Evolutionary conservation across 1,140 invertebrate genomes (phyloP), one percentile per base, ranked within the genome.

Genomic region (Elysia chlorotica): DNA sequence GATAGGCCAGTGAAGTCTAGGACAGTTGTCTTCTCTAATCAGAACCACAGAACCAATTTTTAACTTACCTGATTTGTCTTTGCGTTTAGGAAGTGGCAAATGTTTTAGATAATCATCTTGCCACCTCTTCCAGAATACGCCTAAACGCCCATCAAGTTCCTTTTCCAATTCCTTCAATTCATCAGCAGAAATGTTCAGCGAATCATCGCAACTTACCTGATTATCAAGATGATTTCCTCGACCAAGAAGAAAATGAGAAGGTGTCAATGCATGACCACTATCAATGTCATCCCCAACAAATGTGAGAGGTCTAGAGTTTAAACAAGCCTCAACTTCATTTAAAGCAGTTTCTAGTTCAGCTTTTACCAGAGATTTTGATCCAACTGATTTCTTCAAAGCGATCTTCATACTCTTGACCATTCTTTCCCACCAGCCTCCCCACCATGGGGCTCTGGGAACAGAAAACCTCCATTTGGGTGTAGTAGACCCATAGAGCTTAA

Each of bases 351-450:
- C 25, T n/a, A 30, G 17, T 35, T n/a, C 28, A 17, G 17, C n/a
- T n/a, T n/a, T 48, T 14, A 48, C n/a, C 41, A 48, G 41, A 48
- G 10, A 48, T n/a, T 48, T 48, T 14, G 10, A 14, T 14, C 41
- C 41, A 48, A 48, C n/a, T 48, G 41, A 10, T n/a, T 48, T 48
- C 33, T 33, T 63, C 61, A 63, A 33, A 63, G 31, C 31, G 2
- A 31, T 28, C 33, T 63, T 63, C 3, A 63, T 63, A 23, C 25
- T 30, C 23, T 21, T 2, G 19, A 63, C 25, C 61, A 63, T 25
- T 19, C 61, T 63, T 31, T 33, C 61, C 61, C 31, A 63, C 23
- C 23, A 63, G 61, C 61, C 61, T 63, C 61, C 61, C 61, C 61
- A 63, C 61, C 61, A 63, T 63, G 61, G 61, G 10, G 61, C 23